Base-by-base conservation (phyloP, 2,888 invertebrate species). In the Tromatobia lineatoria region DNA sequence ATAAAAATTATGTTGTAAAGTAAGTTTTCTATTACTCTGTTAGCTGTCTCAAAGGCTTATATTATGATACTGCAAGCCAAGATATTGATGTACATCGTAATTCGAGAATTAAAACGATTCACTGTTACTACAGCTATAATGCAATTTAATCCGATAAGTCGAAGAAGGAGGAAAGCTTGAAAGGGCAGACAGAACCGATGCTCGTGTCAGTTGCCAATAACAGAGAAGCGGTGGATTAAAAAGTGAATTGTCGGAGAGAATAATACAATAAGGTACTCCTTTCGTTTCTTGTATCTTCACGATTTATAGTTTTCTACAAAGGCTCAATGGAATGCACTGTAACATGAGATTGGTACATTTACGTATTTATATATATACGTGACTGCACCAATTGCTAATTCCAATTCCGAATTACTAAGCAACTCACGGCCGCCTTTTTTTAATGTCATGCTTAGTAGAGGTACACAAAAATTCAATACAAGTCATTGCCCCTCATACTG, bases 141-240 rank as follows among this genome's bases (percentile, higher is more conserved):
- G 61, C 47, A 47, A 52, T 25, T 57, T 57, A 25, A 25, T 57
- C 50, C 52, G 52, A 69, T 29, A 25, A 50, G 52, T 52, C 18
- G 45, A 29, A 6, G 29, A 50, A 69, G 25, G 45, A 20, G 47
- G 23, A 47, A 29, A 25, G 47, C 67, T 23, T 69, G 15, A 20
- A 42, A 42, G 38, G 18, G 50, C 50, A 18, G 50, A 50, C n/a
- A 47, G 47, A 47, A 8, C 20, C 52, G 23, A 23, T 15, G 45
- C 7, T 50, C 42, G n/a, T 25, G 54, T 45, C 52, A 74, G 61
- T 61, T 74, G 74, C 34, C 74, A 34, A 74, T 74, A 64, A 29
- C 74, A 59, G 7, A 61, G 45, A 25, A 64, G 18, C 29, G 25
- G 47, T 45, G 15, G 67, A 47, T 29, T 61, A 29, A 10, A 6